Evolutionary conservation across 2,888 invertebrate genomes (phyloP).

Genomic region (Luperina nickerlii): DNA sequence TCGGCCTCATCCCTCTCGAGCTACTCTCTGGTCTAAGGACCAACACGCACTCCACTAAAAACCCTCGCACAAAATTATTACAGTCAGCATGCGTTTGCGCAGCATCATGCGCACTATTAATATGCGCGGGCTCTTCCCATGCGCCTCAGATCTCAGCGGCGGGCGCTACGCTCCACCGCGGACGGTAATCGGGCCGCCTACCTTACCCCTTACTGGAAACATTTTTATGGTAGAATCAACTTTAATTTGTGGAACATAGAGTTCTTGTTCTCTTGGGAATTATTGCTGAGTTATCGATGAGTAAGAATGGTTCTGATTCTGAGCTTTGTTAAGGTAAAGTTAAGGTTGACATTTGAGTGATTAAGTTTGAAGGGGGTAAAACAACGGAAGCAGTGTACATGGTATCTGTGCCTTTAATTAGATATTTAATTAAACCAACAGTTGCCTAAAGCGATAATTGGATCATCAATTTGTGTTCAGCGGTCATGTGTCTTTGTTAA

Average conservation of each 20-base stretch:
- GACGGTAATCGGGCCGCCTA: slow-evolving; percentile 84
- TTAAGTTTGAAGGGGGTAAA: slow-evolving; percentile 74
- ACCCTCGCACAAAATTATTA: slow-evolving; percentile 27
- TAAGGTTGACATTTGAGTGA: slow-evolving; percentile 57
- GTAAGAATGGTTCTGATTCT: slow-evolving; percentile 43
- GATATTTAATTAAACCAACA: slow-evolving; percentile 85
- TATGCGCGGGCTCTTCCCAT: slow-evolving; percentile 73
- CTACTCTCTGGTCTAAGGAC: slow-evolving; percentile 32
- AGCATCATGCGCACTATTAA: slow-evolving; percentile 67
- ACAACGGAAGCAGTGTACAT: slow-evolving; percentile 81
- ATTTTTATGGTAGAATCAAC: slow-evolving; percentile 35
- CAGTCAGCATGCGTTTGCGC: slow-evolving; percentile 42
- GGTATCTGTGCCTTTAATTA: slow-evolving; percentile 85
- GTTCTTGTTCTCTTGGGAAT: slow-evolving; percentile 26
- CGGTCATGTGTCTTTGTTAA: slow-evolving; percentile 67
- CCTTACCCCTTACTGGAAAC: slow-evolving; percentile 70
- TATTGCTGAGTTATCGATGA: slow-evolving; percentile 28
- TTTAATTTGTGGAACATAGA: slow-evolving; percentile 32
- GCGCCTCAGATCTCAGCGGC: slow-evolving; percentile 87
- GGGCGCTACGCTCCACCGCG: slow-evolving; percentile 87
- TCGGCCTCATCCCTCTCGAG: neutral
- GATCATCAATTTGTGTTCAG: slow-evolving; percentile 80
- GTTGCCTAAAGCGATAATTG: slow-evolving; percentile 84
- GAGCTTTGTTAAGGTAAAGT: slow-evolving; percentile 9
- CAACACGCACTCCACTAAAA: slow-evolving; percentile 30